phyloP scores from a whole-genome alignment of 2,888 invertebrate genomes.

The Orchesellides sinensis region DNA sequence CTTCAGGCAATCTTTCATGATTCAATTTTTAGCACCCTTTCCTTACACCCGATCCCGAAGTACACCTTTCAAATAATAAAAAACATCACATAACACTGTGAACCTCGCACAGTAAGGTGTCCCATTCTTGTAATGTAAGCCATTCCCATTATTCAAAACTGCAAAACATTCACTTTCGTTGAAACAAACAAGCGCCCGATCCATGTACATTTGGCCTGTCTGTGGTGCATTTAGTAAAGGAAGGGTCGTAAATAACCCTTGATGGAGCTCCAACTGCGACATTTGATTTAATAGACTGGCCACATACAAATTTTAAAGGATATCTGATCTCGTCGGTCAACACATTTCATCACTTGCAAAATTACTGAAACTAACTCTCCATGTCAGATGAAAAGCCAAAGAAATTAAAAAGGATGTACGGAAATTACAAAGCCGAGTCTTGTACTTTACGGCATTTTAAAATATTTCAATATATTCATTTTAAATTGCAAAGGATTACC shows the following conservation, averaged over 20 bases:
- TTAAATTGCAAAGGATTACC: too few relatives aligned
- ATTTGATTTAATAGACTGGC: conserved; percentile 49
- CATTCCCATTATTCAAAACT: neutral
- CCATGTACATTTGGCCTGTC: conserved; percentile 12
- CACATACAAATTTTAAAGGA: conserved; percentile 25
- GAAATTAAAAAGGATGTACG: conserved; percentile 28
- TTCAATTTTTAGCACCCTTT: conserved; percentile 32
- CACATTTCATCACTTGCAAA: conserved; percentile 8
- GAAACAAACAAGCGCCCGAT: conserved; percentile 17
- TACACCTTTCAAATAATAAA: conserved; percentile 11
- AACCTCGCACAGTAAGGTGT: conserved; percentile 2
- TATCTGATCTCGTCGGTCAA: conserved; percentile 24
- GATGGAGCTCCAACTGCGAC: conserved; percentile 17
- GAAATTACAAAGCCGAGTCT: too few relatives aligned
- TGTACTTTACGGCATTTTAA: neutral
- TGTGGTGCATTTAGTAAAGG: neutral
- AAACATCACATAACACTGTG: conserved; percentile 20
- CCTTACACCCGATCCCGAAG: neutral
- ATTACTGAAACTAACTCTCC: neutral
- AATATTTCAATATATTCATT: neutral
- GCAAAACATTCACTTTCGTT: conserved; percentile 41
- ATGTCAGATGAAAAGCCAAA: too few relatives aligned
- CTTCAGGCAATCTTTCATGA: neutral
- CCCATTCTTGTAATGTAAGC: neutral
- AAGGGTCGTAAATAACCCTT: conserved; percentile 44